These are phyloP conservation scores for Halcyon chelicuti DNA, from an alignment of 2,797 vertebrate genomes.

Conservation along the genomic window DNA sequence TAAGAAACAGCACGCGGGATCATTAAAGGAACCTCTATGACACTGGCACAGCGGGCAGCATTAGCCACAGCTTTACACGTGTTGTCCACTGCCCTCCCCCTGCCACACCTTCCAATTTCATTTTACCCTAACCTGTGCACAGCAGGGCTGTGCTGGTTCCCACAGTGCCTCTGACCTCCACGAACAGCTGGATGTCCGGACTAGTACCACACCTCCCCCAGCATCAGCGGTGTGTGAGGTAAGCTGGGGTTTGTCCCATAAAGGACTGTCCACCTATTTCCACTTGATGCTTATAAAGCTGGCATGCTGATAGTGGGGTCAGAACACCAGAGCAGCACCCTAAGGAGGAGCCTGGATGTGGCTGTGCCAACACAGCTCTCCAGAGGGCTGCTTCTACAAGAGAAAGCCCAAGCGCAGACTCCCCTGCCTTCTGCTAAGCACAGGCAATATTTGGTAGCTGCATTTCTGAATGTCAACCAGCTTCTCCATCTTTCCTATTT, in stretches of 20 bases:
- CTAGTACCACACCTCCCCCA: rapidly evolving
- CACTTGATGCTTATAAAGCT: not conserved
- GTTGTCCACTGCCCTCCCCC: too few relatives aligned
- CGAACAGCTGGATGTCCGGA: not conserved
- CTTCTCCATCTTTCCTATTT: not conserved
- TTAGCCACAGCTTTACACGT: not conserved
- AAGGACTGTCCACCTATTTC: not conserved
- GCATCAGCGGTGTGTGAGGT: not conserved
- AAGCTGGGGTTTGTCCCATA: not conserved
- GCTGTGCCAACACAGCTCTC: not conserved
- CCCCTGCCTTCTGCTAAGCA: not conserved
- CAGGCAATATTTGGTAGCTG: not conserved
- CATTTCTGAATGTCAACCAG: not conserved
- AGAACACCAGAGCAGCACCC: not conserved
- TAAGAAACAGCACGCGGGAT: not conserved
- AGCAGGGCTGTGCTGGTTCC: not conserved
- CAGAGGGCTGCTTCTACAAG: not conserved
- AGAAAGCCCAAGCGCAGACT: not conserved
- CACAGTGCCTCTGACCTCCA: not conserved
- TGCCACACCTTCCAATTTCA: not conserved
- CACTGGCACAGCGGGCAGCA: not conserved
- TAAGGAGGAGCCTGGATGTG: not conserved
- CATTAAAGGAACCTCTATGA: not conserved
- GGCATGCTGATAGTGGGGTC: rapidly evolving
- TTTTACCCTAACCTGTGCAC: not conserved